phyloP scores from a whole-genome alignment of 2,888 invertebrate genomes.

The Eledone cirrhosa region DNA sequence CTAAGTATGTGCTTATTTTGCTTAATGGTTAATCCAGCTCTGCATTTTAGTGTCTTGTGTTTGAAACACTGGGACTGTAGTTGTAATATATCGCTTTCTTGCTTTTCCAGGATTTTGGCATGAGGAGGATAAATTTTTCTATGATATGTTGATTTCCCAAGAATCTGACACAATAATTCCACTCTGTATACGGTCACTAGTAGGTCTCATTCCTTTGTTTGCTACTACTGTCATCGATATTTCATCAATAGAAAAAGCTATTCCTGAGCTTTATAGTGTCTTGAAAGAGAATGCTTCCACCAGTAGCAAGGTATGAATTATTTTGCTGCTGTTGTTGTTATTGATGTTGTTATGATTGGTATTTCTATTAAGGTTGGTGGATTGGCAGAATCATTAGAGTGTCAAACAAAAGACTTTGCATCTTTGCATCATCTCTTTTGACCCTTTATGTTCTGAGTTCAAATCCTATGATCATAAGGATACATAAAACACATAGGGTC shows the following conservation, averaged over 20 bases:
- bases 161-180: slow-evolving; percentile 37
- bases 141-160: slow-evolving; percentile 49
- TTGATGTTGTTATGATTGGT: too few relatives aligned
- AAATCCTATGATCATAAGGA: too few relatives aligned
- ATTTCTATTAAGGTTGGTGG: background rate
- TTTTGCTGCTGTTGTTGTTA: background rate
- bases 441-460: background rate
- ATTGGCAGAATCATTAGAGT: background rate
- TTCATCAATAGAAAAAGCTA: background rate
- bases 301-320: background rate
- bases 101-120: slow-evolving; percentile 54
- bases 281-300: too few relatives aligned
- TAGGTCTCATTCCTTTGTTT: slow-evolving; percentile 56
- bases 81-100: background rate
- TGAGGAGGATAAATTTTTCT: slow-evolving; percentile 57
- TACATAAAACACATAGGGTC: too few relatives aligned
- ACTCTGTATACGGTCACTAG: slow-evolving; percentile 50
- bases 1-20: too few relatives aligned
- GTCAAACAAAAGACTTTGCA: too few relatives aligned
- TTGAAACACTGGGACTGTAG: too few relatives aligned
- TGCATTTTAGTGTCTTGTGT: too few relatives aligned
- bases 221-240: slow-evolving; percentile 43
- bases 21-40: too few relatives aligned
- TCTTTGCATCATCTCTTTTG: too few relatives aligned
- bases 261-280: background rate